phyloP scores from a whole-genome alignment of 2,797 vertebrate species.

The Clamator glandarius region DNA sequence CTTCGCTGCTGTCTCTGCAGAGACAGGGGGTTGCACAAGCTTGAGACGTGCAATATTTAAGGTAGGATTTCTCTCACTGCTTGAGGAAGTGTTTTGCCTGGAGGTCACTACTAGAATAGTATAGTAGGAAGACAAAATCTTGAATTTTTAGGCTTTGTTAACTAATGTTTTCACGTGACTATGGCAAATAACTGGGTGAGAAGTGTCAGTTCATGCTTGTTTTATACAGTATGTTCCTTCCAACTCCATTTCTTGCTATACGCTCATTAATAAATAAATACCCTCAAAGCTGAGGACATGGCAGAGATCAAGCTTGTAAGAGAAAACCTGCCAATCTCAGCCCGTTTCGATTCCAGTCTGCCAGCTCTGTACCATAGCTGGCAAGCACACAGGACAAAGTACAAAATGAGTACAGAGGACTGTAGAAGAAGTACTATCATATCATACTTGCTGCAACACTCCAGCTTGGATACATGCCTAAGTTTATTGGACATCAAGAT shows the following conservation, averaged over 20 bases:
- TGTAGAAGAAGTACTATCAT: neutral
- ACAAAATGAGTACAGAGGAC: neutral
- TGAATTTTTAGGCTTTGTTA: neutral
- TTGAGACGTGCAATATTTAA: neutral
- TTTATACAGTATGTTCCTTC: neutral
- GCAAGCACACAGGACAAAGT: neutral
- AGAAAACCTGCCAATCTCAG: neutral
- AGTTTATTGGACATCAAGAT: neutral
- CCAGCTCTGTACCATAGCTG: neutral
- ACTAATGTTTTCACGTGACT: neutral
- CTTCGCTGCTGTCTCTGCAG: neutral
- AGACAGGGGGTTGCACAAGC: neutral
- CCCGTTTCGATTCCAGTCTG: neutral
- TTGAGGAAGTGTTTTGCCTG: neutral
- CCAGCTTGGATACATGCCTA: neutral
- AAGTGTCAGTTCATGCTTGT: slow-evolving; percentile 30
- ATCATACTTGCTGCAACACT: neutral
- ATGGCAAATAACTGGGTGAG: neutral
- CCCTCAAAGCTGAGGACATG: neutral
- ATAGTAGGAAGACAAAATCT: neutral
- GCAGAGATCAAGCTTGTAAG: neutral
- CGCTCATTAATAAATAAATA: slow-evolving; percentile 2
- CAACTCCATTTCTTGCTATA: neutral
- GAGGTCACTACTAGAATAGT: neutral
- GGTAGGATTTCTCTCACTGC: neutral